Base-by-base conservation (phyloP, 1,140 invertebrate species). In the Platyscapa corneri region DNA sequence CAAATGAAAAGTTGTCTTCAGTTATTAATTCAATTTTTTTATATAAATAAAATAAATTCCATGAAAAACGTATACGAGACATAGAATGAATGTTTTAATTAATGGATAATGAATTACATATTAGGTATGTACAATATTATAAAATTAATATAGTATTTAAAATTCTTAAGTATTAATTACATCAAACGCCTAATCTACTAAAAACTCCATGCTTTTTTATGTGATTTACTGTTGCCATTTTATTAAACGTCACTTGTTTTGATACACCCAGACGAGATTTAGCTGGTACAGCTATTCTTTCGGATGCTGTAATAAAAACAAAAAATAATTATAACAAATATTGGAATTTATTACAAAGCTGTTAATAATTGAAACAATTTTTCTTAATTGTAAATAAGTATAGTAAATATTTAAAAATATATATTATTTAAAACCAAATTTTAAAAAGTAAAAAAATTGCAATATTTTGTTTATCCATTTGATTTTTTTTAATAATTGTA, bases 221-320 rank as follows among this genome's bases (percentile, higher is more conserved):
- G 7, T 89, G 90, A 34, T 90, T 88, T 3, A 93, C 86, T 10
- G 89, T 92, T 60, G 91, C 70, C 72, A 91, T 83, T 87, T 89
- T 92, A 64, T 93, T 91, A 46, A 93, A 93, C 34, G 93, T 93
- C 3, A 93, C 93, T 91, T 93, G 93, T 85, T 93, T 93, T 14
- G 88, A 83, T 1, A 86, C 34, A 70, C 93, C 93, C 0, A 93
- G 79, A 27, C 93, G 89, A 53, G 92, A 90, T 87, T 93, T 93
- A n/a, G 93, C 93, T 49, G 93, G 90, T 64, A 93, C 76, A 75
- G 78, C 82, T 0, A 90, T 49, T 87, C 90, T 87, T 84, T 93
- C 91, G 6, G 93, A 93, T n/a, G 91, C 92, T 93, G 82, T 89
- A 64, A 87, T 78, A 84, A 88, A 88, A 86, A 82, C 85, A 53